Percentiles rank a stretch among this genome's conserved stretches.
Conservation (phyloP, 2,888 invertebrate genomes). For the Parnassius apollo region DNA sequence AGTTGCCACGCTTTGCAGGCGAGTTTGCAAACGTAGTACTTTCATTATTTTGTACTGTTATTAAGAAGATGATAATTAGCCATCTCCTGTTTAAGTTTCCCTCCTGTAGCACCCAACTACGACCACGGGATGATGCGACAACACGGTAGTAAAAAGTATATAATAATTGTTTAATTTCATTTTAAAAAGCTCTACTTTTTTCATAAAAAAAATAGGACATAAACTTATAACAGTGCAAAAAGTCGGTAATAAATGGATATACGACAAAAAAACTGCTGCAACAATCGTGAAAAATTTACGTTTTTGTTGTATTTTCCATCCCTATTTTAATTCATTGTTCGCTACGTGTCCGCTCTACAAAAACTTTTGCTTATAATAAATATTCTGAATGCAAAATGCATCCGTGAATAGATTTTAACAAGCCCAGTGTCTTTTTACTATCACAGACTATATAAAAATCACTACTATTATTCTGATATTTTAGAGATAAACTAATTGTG, state of each 20-base stretch:
- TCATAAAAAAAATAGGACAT: not conserved
- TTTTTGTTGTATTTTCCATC: constrained; percentile 17
- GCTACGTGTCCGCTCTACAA: constrained; percentile 21
- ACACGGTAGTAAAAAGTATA: too few relatives aligned
- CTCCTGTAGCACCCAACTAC: too few relatives aligned
- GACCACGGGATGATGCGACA: too few relatives aligned
- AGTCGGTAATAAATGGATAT: not conserved
- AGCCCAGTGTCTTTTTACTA: constrained; percentile 5
- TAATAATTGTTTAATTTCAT: too few relatives aligned
- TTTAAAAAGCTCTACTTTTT: too few relatives aligned
- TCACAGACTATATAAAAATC: constrained; percentile 12
- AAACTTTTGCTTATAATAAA: constrained; percentile 20
- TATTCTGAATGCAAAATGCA: constrained; percentile 4
- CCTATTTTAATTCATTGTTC: constrained; percentile 24
- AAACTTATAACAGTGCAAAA: not conserved
- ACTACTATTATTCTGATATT: constrained; percentile 1
- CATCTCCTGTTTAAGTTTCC: too few relatives aligned
- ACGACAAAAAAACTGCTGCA: constrained; percentile 10
- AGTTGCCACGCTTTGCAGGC: too few relatives aligned
- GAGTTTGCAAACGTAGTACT: too few relatives aligned
- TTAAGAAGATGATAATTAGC: too few relatives aligned
- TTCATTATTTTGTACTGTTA: too few relatives aligned
- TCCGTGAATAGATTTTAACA: constrained; percentile 18
- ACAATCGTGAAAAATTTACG: constrained; percentile 24
- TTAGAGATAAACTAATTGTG: too few relatives aligned